Evolutionary conservation across 2,888 invertebrate genomes (phyloP).

Genomic region (Callinectes sapidus): DNA sequence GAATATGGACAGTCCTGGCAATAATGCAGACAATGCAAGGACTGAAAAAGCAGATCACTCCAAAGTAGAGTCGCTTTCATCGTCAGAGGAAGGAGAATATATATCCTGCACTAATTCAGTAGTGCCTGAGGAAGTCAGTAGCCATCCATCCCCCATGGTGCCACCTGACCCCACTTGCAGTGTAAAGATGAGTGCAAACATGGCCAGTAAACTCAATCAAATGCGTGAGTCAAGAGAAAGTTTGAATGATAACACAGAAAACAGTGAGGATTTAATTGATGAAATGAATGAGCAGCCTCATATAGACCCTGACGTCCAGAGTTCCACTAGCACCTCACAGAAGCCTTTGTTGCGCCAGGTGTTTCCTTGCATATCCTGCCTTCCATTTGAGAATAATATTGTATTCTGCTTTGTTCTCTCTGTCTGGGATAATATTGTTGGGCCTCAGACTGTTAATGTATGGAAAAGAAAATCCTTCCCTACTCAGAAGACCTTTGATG

Average conservation of each 20-base stretch:
- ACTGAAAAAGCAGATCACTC: not conserved
- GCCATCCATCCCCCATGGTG: not conserved
- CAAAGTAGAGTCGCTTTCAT: conserved; percentile 40
- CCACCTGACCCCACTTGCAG: conserved; percentile 32
- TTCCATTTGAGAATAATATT: conserved; percentile 72
- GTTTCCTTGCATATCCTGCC: conserved; percentile 68
- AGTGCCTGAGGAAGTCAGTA: conserved; percentile 36
- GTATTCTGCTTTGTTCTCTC: conserved; percentile 72
- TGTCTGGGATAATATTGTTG: conserved; percentile 72
- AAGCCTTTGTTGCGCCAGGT: conserved; percentile 64
- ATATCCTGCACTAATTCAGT: conserved; percentile 60
- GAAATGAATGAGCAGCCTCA: conserved; percentile 16
- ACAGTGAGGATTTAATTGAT: conserved; percentile 46
- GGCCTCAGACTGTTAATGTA: conserved; percentile 71
- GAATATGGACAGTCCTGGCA: not conserved
- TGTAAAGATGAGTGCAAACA: conserved; percentile 66
- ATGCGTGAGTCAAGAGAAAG: conserved; percentile 50
- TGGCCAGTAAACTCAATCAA: conserved; percentile 59
- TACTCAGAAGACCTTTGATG: conserved; percentile 65
- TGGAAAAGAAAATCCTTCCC: conserved; percentile 71
- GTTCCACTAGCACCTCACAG: not conserved
- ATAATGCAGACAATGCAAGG: not conserved
- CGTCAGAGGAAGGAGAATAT: conserved; percentile 58
- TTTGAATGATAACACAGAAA: conserved; percentile 33
- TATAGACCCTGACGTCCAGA: conserved; percentile 16